Evolutionary conservation across 1,140 invertebrate genomes (phyloP), one percentile per base, ranked within the genome.

Genomic region (Drosophila lacteicornis): DNA sequence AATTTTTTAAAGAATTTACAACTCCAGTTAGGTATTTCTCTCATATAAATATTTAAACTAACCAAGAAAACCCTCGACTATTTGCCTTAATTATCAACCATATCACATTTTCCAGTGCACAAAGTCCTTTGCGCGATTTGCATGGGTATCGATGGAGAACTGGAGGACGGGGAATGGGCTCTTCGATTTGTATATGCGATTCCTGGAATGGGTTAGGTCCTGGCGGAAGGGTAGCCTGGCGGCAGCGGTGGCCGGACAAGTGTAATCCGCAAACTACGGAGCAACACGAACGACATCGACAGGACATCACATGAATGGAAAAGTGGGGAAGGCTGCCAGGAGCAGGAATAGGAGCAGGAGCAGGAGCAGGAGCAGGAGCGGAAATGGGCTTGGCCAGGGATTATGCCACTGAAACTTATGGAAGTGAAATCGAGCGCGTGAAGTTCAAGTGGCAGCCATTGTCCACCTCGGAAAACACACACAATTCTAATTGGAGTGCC

Each of bases 351-450:
- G 19, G 38, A 38, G 11, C 50, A 36, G 46, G 33, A 49, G 19
- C 12, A 9, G 57, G 40, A 55, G 46, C 27, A 33, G 25, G 43
- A 13, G 25, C 11, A 12, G 25, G 33, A 15, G 2, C 47, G 38
- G 17, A 30, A 27, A 12, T 36, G 53, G 46, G 66, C 47, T 50
- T 73, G 57, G 60, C 30, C 19, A 45, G 22, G 84, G 80, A 80
- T 87, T 84, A 88, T 80, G 77, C 49, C 62, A 68, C 46, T 65
- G 66, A 66, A 66, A 79, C 79, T 76, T 79, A 75, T 87, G 55
- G 38, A 87, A 90, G 84, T 84, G 80, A 88, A 88, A 88, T 87
- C 62, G 84, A 87, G 84, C 85, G 78, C 80, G 66, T 71, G 69
- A 84, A 90, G 71, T 83, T 83, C 63, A 88, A 83, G 85, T 78